Conservation (phyloP, 2,113 vertebrate genomes). For the Trinectes maculatus region DNA sequence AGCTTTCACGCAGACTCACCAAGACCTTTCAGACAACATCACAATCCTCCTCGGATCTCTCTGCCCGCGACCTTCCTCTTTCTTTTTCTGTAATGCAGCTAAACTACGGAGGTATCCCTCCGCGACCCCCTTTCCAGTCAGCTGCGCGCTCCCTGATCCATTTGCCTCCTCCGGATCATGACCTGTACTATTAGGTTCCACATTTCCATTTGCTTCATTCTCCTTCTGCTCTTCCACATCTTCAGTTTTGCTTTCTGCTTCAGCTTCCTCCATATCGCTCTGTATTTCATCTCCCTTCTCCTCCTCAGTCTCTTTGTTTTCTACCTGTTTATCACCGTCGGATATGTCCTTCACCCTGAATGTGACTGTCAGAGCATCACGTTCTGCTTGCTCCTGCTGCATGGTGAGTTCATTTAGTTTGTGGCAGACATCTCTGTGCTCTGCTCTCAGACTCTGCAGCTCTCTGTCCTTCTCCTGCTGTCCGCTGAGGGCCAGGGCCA, state of each 20-base stretch:
- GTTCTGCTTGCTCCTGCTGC: conserved; percentile 45
- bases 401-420: conserved; percentile 51
- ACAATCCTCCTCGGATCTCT: conserved; percentile 71
- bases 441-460: conserved; percentile 60
- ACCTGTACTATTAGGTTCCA: background rate
- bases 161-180: conserved; percentile 14
- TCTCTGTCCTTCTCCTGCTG: conserved; percentile 55
- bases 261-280: conserved; percentile 1
- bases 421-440: conserved; percentile 57
- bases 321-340: background rate
- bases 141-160: conserved; percentile 10
- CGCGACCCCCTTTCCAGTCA: conserved; percentile 66
- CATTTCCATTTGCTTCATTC: background rate
- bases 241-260: conserved; percentile 3
- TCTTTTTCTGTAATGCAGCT: conserved; percentile 67
- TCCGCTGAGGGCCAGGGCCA: conserved; percentile 54
- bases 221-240: conserved; percentile 16
- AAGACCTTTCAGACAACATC: conserved; percentile 78
- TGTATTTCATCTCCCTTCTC: background rate
- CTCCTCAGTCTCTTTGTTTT: conserved; percentile 20
- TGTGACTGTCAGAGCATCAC: conserved; percentile 18
- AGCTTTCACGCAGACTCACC: conserved; percentile 52
- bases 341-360: conserved; percentile 10
- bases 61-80: conserved; percentile 32
- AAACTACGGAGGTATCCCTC: conserved; percentile 69